Base-by-base conservation (phyloP, 2,113 vertebrate genomes). In the Ardeotis arabs region DNA sequence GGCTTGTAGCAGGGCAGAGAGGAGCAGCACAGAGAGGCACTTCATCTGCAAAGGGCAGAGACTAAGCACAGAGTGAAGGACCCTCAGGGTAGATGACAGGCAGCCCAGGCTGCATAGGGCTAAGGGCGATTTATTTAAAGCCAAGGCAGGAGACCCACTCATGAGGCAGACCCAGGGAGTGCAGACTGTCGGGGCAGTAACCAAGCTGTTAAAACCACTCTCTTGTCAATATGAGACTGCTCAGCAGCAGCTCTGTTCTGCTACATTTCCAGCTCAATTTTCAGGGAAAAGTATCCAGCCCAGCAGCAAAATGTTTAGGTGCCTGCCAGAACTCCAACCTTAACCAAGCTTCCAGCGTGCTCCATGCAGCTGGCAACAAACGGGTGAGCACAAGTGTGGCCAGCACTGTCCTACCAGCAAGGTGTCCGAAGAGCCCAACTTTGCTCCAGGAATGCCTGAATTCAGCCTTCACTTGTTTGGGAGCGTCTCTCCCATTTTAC, bases 171-270 rank as follows among this genome's bases (percentile, higher is more conserved):
- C 27, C 23, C 13, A 35, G 37, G 52, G 50, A 23, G 44, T 8
- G 13, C 76, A 41, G 58, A 16, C 19, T 14, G 1, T 7, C 28
- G 28, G 18, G 62, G 27, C n/a, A 76, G 67, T 29, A 72, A 29
- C n/a, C 1, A 2, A 56, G 22, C 78, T 74, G 12, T 37, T 73
- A 47, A 76, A 84, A 35, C 12, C 23, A 27, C 2, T 2, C 70
- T 70, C 14, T 70, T 87, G n/a, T 55, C 69, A 49, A 33, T 41
- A 20, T 6, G 24, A 81, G 35, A 31, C 50, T 0, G 0, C n/a
- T 29, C 59, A 55, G 44, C 18, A 16, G 49, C 59, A 89, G 52
- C 33, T 69, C 31, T 63, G 19, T 58, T 70, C 10, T 6, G 58
- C 7, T 19, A 29, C 1, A 1, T 60, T 81, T 77, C 63, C 50